A percentile compares a stretch with the other conserved stretches of the same genome.
Conservation (phyloP, 2,888 invertebrate species). For the Lochmaea crataegi region DNA sequence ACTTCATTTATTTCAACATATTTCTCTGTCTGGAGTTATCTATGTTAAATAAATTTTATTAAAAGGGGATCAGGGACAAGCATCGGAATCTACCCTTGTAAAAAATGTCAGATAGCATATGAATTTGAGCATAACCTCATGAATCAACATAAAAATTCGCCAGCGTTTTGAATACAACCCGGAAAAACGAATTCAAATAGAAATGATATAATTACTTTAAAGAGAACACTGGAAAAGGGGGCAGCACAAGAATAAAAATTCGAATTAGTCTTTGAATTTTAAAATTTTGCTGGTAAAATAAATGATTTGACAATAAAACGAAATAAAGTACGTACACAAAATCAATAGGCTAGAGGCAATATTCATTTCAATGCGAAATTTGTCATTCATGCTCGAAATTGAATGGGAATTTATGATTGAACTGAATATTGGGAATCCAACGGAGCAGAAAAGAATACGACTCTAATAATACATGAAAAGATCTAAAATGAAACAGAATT, state of each 20-base stretch:
- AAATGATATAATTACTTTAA: background rate
- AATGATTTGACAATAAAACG: slow-evolving; percentile 52
- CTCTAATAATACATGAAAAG: slow-evolving; percentile 60
- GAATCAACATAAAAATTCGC: too few species aligned
- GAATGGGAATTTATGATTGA: slow-evolving; percentile 66
- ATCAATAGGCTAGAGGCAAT: slow-evolving; percentile 63
- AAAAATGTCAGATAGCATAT: too few species aligned
- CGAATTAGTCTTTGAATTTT: slow-evolving; percentile 35
- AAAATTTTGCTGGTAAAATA: slow-evolving; percentile 41
- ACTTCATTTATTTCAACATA: too few species aligned
- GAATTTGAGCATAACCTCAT: too few species aligned
- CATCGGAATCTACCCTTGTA: too few species aligned
- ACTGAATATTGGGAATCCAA: slow-evolving; percentile 61
- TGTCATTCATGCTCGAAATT: slow-evolving; percentile 66
- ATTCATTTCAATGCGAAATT: slow-evolving; percentile 66
- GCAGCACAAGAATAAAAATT: slow-evolving; percentile 29
- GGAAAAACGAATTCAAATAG: too few species aligned
- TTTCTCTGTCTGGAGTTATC: too few species aligned
- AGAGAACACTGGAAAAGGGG: slow-evolving; percentile 12
- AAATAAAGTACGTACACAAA: slow-evolving; percentile 56
- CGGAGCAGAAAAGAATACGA: slow-evolving; percentile 61
- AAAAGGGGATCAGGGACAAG: too few species aligned
- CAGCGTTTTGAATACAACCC: too few species aligned
- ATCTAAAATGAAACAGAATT: slow-evolving; percentile 42
- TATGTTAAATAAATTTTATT: too few species aligned